Evolutionary conservation across 2,113 vertebrate genomes (phyloP).

Genomic region (Cyanoramphus novaezelandiae): DNA sequence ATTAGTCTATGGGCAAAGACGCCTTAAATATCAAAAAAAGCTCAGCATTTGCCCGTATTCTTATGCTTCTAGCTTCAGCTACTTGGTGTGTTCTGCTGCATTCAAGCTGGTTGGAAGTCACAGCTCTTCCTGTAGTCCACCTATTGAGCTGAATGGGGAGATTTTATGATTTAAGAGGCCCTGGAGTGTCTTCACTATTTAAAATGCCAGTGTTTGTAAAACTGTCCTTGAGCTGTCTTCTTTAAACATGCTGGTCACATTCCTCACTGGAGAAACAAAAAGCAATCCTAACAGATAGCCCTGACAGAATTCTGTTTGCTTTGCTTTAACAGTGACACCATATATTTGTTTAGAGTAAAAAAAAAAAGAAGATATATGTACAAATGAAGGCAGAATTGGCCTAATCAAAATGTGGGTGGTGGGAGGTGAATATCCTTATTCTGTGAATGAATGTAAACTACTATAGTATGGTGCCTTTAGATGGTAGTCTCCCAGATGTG

Average conservation of each 20-base stretch:
- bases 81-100: not conserved
- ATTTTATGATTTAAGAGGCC: not conserved
- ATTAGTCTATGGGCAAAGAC: not conserved
- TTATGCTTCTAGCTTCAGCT: not conserved
- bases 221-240: not conserved
- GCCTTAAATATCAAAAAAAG: not conserved
- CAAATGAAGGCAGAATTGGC: not conserved
- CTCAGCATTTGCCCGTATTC: not conserved
- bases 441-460: not conserved
- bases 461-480: not conserved
- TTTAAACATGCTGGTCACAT: constrained; percentile 4
- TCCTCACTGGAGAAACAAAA: not conserved
- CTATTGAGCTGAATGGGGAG: not conserved
- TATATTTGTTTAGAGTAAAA: not conserved
- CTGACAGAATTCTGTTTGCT: constrained; percentile 17
- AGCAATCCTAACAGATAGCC: not conserved
- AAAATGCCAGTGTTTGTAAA: constrained; percentile 12
- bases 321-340: not conserved
- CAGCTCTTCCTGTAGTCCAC: not conserved
- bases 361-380: not conserved
- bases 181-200: not conserved
- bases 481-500: not conserved
- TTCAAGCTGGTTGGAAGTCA: not conserved
- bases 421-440: not conserved
- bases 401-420: not conserved